Evolutionary conservation across 1,140 invertebrate genomes (phyloP), one percentile per base, ranked within the genome.

Genomic region (Drosophila takahashii): DNA sequence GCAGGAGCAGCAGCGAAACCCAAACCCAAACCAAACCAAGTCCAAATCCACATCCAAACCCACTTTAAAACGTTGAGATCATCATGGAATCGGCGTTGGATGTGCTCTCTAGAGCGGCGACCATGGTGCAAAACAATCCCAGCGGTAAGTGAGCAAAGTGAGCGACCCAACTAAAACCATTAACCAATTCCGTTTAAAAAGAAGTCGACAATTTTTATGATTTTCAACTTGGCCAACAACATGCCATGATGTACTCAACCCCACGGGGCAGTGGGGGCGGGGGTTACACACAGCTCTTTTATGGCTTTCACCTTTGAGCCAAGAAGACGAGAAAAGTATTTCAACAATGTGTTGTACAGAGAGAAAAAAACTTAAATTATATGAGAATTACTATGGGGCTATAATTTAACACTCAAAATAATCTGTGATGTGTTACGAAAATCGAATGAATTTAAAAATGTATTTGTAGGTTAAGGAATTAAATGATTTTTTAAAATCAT

Each of bases 61-160:
- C 47, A 50, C 27, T 26, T 50, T 32, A 26, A 50, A 50, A 10
- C 27, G 44, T 26, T 44, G 59, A 42, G 42, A 36, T 41, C 42
- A 83, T 60, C 41, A 95, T 96, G 92, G 97, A 98, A 94, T 96
- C 96, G 67, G 96, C 97, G 58, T 93, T 98, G 90, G 97, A 98
- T 90, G 96, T 98, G 77, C 93, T 98, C 71, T 97, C 96, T 52
- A 94, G 96, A 90, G 97, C 97, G 60, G 97, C 97, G 26, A 97
- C 96, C n/a, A 97, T 98, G 96, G 95, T 97, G 77, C 96, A 96
- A 93, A 95, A 96, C 81, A 94, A 94, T 93, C 76, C 92, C 50
- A 92, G 90, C 72, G 93, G 93, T 93, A 71, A 91, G 92, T 92
- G n/a, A 54, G 41, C 41, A 4, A 16, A n/a, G 27, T 13, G 36